Conservation (phyloP, 2,888 invertebrate genomes). For the Hemistola chrysoprasaria region DNA sequence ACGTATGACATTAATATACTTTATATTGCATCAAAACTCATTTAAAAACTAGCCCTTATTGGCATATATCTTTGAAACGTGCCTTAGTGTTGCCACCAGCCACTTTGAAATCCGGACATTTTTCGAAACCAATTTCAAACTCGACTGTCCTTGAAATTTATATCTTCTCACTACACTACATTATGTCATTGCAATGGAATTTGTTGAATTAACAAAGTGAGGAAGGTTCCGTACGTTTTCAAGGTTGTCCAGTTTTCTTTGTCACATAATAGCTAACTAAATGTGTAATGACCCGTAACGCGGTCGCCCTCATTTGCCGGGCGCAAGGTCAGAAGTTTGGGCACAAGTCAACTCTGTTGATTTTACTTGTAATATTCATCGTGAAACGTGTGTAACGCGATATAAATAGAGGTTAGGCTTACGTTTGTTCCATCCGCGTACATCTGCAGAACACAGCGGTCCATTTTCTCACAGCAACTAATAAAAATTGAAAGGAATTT, state of each 20-base stretch:
- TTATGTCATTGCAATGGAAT: no score
- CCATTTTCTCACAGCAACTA: slow-evolving; percentile 74
- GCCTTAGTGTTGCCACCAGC: no score
- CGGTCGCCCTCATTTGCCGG: slow-evolving; percentile 20
- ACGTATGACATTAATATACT: no score
- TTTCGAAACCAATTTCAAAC: no score
- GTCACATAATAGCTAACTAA: slow-evolving; percentile 8
- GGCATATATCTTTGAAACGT: no score
- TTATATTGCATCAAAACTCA: no score
- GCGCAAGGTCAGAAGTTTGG: slow-evolving; percentile 33
- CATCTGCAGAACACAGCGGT: slow-evolving; percentile 64
- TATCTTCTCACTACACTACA: no score
- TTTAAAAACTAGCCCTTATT: no score
- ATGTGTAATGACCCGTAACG: slow-evolving; percentile 26
- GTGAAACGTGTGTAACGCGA: slow-evolving; percentile 60
- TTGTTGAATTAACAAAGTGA: neutral
- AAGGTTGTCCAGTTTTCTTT: slow-evolving; percentile 5
- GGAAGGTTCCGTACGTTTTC: neutral
- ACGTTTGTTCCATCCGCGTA: slow-evolving; percentile 60
- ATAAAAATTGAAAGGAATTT: slow-evolving; percentile 75
- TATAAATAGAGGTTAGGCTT: slow-evolving; percentile 72
- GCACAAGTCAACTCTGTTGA: slow-evolving; percentile 54
- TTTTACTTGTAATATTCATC: slow-evolving; percentile 72
- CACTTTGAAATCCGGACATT: no score
- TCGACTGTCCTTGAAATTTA: no score